Base-by-base conservation (phyloP, 2,888 invertebrate genomes). In the Entomobrya proxima region DNA sequence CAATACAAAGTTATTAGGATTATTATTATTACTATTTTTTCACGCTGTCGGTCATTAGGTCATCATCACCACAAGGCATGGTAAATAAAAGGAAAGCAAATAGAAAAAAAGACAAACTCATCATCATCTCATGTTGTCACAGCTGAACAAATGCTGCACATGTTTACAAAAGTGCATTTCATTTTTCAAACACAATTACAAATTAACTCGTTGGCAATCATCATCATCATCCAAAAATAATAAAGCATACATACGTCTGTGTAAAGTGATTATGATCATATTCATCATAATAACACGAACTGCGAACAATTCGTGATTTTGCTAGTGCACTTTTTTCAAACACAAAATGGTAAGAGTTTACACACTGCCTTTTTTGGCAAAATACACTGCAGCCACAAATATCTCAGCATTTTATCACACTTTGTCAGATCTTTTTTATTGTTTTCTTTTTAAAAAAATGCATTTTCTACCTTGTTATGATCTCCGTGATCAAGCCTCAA, bases 291-390 rank as follows among this genome's bases (percentile, higher is more conserved):
- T 61, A 61, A 61, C 32, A 61, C 3, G 58, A 61, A 32, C 15
- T 15, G n/a, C n/a, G n/a, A 11, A 47, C 47, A 47, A n/a, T n/a
- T n/a, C n/a, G n/a, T n/a, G n/a, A n/a, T n/a, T n/a, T n/a, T n/a
- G n/a, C n/a, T n/a, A n/a, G n/a, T n/a, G n/a, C 58, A 3, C 9
- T 61, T 27, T 27, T 32, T 61, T 61, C 13, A n/a, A 15, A 32
- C 58, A 61, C n/a, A n/a, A n/a, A n/a, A n/a, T n/a, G n/a, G n/a
- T n/a, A 61, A 32, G 58, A 61, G 30, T n/a, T n/a, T n/a, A 32
- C 30, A 21, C 9, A 67, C 15, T 18, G n/a, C 82, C 82, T 64
- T 61, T 75, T 82, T 40, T 58, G 82, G 82, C 35, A 35, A 27
- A 47, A 75, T 75, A 69, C n/a, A n/a, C 69, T 69, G 69, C 52